Conservation (phyloP, 2,113 vertebrate genomes). For the Rousettus leschenaultii region DNA sequence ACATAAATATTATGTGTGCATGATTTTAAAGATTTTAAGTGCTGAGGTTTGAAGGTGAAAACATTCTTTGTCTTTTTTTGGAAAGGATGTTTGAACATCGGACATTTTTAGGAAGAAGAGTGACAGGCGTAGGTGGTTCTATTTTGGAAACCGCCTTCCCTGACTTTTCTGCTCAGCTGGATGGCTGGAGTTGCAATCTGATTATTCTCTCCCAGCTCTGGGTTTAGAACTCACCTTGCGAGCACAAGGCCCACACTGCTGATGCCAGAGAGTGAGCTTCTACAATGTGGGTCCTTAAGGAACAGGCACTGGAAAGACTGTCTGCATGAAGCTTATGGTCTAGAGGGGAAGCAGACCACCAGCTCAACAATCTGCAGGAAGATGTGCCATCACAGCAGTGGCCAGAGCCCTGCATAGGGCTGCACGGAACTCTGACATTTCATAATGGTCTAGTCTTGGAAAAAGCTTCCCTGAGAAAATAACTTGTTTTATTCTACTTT, state of each 20-base stretch:
- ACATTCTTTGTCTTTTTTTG: not conserved
- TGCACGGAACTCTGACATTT: too few species aligned
- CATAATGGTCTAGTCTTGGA: not conserved
- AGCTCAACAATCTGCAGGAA: too few species aligned
- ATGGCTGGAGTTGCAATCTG: not conserved
- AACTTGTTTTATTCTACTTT: not conserved
- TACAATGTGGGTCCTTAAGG: not conserved
- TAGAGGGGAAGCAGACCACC: fast-evolving
- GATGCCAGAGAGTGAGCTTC: not conserved
- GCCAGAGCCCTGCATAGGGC: not conserved
- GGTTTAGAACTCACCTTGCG: not conserved
- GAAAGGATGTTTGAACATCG: not conserved
- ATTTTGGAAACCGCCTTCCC: not conserved
- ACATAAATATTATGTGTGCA: not conserved
- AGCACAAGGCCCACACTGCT: not conserved
- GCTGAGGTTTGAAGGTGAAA: conserved; percentile 7
- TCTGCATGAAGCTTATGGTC: fast-evolving
- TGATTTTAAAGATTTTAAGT: not conserved
- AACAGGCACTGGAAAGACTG: not conserved
- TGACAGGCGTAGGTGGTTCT: conserved; percentile 16
- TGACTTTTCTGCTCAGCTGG: not conserved
- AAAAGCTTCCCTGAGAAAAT: not conserved
- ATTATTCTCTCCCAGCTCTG: not conserved
- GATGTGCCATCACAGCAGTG: not conserved
- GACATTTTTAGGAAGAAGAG: not conserved